Conservation (phyloP, 1,140 invertebrate genomes). For the Pseudomyrmex pallidus region DNA sequence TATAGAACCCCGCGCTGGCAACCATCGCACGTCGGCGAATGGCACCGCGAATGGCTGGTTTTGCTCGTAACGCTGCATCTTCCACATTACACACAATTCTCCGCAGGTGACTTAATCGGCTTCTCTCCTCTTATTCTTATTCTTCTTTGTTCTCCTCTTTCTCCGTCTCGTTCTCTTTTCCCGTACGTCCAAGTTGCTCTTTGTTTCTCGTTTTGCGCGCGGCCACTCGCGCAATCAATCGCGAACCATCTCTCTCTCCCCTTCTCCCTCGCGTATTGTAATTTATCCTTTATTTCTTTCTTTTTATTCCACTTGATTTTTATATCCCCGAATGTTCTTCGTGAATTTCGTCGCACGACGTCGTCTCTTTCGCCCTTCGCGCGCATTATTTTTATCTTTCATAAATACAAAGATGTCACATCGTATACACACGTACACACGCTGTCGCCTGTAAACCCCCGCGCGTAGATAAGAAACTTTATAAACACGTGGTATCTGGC, state of each 20-base stretch:
- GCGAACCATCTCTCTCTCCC: neutral
- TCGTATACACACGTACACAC: neutral
- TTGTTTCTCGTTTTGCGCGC: neutral
- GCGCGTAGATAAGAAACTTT: slow-evolving; percentile 43
- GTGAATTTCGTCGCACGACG: neutral
- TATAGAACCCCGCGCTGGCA: slow-evolving; percentile 61
- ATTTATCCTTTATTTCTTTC: neutral
- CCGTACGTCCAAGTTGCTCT: neutral
- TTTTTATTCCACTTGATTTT: neutral
- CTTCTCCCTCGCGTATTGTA: neutral
- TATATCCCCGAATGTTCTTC: neutral
- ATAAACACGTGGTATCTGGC: slow-evolving; percentile 34
- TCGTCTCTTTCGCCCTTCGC: neutral
- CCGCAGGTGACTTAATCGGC: slow-evolving; percentile 63
- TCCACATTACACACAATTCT: slow-evolving; percentile 60
- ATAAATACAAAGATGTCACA: slow-evolving; percentile 14
- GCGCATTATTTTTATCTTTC: slow-evolving; percentile 11
- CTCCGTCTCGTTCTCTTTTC: neutral
- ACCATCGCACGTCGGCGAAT: slow-evolving; percentile 59
- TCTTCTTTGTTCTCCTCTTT: slow-evolving; percentile 30
- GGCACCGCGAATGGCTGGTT: slow-evolving; percentile 52
- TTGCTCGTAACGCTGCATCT: slow-evolving; percentile 57
- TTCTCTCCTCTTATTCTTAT: slow-evolving; percentile 20
- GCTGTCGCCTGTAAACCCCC: neutral
- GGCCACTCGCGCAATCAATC: slow-evolving; percentile 31